These are phyloP conservation scores for Drosophila buzzatii DNA, from an alignment of 2,888 invertebrate species.

Conservation along the genomic window DNA sequence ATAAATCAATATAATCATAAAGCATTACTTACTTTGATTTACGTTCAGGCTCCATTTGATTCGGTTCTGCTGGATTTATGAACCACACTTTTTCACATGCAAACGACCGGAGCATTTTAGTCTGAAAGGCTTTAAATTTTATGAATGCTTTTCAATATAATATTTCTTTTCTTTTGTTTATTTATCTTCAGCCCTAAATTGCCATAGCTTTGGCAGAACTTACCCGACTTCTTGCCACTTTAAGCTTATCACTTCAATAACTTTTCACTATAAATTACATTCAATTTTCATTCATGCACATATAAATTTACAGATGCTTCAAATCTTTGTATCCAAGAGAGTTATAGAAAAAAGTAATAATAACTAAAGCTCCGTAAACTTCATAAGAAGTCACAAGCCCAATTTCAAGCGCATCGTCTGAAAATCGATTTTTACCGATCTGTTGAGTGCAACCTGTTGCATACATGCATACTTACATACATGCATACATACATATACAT, in stretches of 20 bases:
- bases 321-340: no score
- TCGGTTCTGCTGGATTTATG: neutral
- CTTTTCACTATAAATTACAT: neutral
- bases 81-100: neutral
- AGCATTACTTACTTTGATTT: neutral
- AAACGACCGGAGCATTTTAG: no score
- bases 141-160: neutral
- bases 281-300: neutral
- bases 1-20: no score
- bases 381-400: neutral
- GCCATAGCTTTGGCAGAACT: neutral
- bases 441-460: neutral
- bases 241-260: neutral
- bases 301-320: neutral
- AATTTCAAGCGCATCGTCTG: neutral
- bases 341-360: neutral
- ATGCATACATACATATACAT: neutral
- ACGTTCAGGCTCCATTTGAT: neutral
- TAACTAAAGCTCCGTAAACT: fast-evolving
- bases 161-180: no score
- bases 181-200: no score
- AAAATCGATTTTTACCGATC: neutral
- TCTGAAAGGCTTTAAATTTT: neutral
- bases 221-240: neutral
- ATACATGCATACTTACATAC: neutral